Evolutionary conservation across 2,113 vertebrate species (phyloP), one percentile per base, ranked within the genome.

Genomic region (Triplophysa tibetana): DNA sequence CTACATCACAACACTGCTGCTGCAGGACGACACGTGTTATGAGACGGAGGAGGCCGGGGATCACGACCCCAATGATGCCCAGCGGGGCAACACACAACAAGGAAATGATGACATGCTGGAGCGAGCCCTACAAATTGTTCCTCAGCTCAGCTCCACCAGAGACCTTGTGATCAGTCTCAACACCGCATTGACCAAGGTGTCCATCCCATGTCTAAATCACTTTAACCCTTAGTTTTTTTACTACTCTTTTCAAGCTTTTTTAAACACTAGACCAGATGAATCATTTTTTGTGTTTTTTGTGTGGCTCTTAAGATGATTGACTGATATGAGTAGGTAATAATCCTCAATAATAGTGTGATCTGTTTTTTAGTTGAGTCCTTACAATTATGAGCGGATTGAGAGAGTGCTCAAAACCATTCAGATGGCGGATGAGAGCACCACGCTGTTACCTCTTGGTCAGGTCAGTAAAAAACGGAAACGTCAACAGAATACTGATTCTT

Each of bases 381-480:
- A 99, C 78, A 95, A 96, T 84, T 99, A 98, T 11, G 97, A 98
- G 90, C 93, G 93, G 85, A 95, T 98, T 41, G 96, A 96, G 87
- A 90, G 94, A 38, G 88, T 97, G 80, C 90, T 99, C 75, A 95
- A 92, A 84, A 95, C 96, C 82, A 94, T 98, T 26, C 92, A 96
- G 83, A 93, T 87, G 66, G 93, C 95, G 1, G 94, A 96, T 78
- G 96, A 95, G 62, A 92, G 90, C 74, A 92, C 93, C 76, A 87
- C 90, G 23, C 90, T 82, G 79, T 92, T 98, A 81, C 92, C 94
- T 0, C 74, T 97, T 24, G 92, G 86, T 84, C 95, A 96, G 96
- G 98, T 96, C 84, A 62, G 54, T 82, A 19, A 70, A 26, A 63
- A 29, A 4, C 19, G 13, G 8, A 24, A 3, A 21, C 23, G 1